Evolutionary conservation across 1,140 invertebrate genomes (phyloP), one percentile per base, ranked within the genome.

Genomic region (Drosophila pallidifrons): DNA sequence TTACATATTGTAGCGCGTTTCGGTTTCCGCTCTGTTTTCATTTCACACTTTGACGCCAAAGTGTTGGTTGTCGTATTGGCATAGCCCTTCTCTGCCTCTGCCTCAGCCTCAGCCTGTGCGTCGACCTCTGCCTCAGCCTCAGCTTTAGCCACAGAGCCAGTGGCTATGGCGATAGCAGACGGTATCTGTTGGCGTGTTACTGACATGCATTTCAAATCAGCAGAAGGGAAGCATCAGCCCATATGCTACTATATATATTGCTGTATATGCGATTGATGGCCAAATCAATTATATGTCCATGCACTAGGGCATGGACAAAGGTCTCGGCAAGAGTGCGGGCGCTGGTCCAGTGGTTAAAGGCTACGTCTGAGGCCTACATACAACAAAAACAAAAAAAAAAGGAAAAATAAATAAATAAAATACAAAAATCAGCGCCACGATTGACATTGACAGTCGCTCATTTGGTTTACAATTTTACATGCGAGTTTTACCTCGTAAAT

Each of bases 1-100:
- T 86, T 87, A 82, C 82, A 86, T 86, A 87, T 86, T 86, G 82
- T 86, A 82, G 72, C 82, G 82, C 79, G 79, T 68, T 82, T 80
- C 81, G 77, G 73, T 77, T 70, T 59, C 68, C 54, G 81, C 76
- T 57, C 68, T 74, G 74, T 83, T 83, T 83, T 80, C 81, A 80
- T 80, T 83, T 83, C 77, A 73, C 81, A 85, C 77, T 77, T 75
- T 74, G 16, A 32, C 25, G 13, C 35, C 13, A 15, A 49, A 60
- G 38, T 3, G 35, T 38, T 10, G 35, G 35, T 38, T 10, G 35
- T 38, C 35, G 30, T 32, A 32, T 32, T 32, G 30, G 30, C 30
- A 32, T 8, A 32, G 30, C 30, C 30, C 30, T 32, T 8, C 30
- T 32, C 30, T 6, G 30, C 30, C 30, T 32, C 30, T 30, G 28